Percentiles rank a stretch among this genome's conserved stretches.
Evolutionary conservation across 1,140 invertebrate genomes (phyloP).

Genomic region (Drosophila sp.): DNA sequence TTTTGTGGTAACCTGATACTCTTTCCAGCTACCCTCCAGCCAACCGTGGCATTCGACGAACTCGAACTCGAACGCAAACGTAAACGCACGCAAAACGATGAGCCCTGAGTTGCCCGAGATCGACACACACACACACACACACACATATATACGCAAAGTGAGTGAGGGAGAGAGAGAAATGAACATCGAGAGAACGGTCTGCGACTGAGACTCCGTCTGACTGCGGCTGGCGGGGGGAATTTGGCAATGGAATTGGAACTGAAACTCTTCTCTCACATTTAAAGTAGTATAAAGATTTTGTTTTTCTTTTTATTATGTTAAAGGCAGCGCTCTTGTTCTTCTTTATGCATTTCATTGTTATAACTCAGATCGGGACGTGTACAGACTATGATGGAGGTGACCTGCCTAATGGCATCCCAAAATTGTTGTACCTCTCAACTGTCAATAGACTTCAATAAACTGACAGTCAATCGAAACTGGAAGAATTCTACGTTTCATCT

Average conservation of each 20-base stretch:
- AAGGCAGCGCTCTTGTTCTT: conserved; percentile 5
- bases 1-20: conserved; percentile 81
- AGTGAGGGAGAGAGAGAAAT: too few species aligned
- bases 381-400: conserved; percentile 21
- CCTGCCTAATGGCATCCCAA: background rate
- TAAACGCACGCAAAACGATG: conserved; percentile 61
- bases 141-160: conserved; percentile 15
- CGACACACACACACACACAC: conserved; percentile 39
- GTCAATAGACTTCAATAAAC: conserved; percentile 23
- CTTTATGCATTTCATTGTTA: conserved; percentile 12
- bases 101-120: conserved; percentile 41
- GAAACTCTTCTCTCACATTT: conserved; percentile 36
- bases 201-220: conserved; percentile 1
- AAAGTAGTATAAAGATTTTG: conserved; percentile 17
- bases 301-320: conserved; percentile 31
- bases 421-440: conserved; percentile 14
- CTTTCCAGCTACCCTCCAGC: conserved; percentile 82
- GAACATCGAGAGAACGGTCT: conserved; percentile 24
- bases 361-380: conserved; percentile 4
- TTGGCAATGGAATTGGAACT: conserved; percentile 58
- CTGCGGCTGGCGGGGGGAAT: conserved; percentile 2
- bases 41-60: conserved; percentile 82
- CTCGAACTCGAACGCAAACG: conserved; percentile 37
- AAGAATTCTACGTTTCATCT: background rate
- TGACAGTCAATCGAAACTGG: conserved; percentile 19